Conservation (phyloP, 2,888 invertebrate species). For the Mythimna vitellina region DNA sequence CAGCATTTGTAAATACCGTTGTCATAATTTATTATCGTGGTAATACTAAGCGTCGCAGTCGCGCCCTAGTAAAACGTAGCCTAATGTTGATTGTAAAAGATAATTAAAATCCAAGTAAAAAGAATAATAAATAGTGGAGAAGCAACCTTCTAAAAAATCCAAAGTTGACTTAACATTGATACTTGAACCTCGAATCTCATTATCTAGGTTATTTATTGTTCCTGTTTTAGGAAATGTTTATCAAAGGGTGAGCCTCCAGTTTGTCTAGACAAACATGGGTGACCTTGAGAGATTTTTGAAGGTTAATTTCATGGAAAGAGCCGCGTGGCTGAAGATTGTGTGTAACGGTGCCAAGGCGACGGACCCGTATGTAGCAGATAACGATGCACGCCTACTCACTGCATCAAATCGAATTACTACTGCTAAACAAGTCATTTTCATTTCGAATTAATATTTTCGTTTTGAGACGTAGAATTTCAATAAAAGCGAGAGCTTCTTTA, state of each 20-base stretch:
- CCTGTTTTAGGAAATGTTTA: conserved; percentile 48
- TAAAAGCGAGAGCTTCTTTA: conserved; percentile 16
- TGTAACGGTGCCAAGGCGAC: conserved; percentile 84
- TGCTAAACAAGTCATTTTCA: conserved; percentile 53
- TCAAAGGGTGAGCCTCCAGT: conserved; percentile 51
- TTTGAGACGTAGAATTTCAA: conserved; percentile 6
- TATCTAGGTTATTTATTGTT: conserved; percentile 47
- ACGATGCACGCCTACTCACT: conserved; percentile 77
- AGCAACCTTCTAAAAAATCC: conserved; percentile 28
- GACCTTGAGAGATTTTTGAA: conserved; percentile 79
- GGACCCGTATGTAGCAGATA: conserved; percentile 85
- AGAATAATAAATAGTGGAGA: background rate
- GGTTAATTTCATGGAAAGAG: conserved; percentile 79
- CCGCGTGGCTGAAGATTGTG: conserved; percentile 73
- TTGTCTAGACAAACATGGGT: conserved; percentile 76
- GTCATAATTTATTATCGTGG: conserved; percentile 58
- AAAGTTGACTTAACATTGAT: conserved; percentile 50
- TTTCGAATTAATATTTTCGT: conserved; percentile 45
- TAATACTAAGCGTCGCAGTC: conserved; percentile 42
- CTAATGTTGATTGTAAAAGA: conserved; percentile 1
- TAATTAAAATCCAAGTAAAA: background rate
- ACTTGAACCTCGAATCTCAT: conserved; percentile 36
- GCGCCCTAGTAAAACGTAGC: conserved; percentile 33
- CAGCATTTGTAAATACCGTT: conserved; percentile 60
- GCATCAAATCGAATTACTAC: conserved; percentile 61